Evolutionary conservation across 2,888 invertebrate species (phyloP).

Genomic region (Salpingus planirostris): DNA sequence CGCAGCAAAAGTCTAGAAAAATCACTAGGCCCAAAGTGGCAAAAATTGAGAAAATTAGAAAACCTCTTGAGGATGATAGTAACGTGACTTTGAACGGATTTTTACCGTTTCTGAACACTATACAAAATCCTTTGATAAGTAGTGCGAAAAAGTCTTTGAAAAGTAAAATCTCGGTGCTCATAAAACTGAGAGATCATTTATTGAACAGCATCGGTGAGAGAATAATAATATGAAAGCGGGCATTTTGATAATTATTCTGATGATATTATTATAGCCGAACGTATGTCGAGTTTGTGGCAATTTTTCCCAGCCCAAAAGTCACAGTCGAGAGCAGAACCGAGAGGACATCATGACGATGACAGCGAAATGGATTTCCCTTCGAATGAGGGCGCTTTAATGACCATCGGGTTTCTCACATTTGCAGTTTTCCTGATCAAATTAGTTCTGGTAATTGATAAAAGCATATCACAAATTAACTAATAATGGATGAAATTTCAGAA

Average conservation of each 20-base stretch:
- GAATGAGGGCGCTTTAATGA: slow-evolving; percentile 70
- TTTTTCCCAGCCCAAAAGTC: slow-evolving; percentile 4
- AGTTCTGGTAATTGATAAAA: slow-evolving; percentile 55
- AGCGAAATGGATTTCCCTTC: slow-evolving; percentile 68
- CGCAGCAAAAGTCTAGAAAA: too few species aligned
- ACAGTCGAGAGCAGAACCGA: slow-evolving; percentile 8
- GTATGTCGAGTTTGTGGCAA: slow-evolving; percentile 20
- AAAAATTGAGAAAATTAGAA: too few species aligned
- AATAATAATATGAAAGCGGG: too few species aligned
- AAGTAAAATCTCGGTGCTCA: slow-evolving; percentile 52
- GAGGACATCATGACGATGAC: slow-evolving; percentile 29
- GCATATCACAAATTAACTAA: neutral
- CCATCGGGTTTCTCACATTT: slow-evolving; percentile 76
- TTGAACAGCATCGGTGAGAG: slow-evolving; percentile 60
- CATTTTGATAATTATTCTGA: too few species aligned
- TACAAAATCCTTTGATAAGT: slow-evolving; percentile 32
- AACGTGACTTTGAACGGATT: slow-evolving; percentile 9
- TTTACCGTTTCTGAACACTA: slow-evolving; percentile 24
- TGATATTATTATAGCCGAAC: slow-evolving; percentile 7
- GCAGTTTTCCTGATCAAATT: slow-evolving; percentile 77
- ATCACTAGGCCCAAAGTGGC: too few species aligned
- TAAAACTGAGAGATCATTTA: slow-evolving; percentile 50
- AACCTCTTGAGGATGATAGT: too few species aligned
- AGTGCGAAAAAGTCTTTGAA: slow-evolving; percentile 37
- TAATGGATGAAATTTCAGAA: slow-evolving; percentile 42